Conservation (phyloP, 2,888 invertebrate species). For the Petrolisthes manimaculis region DNA sequence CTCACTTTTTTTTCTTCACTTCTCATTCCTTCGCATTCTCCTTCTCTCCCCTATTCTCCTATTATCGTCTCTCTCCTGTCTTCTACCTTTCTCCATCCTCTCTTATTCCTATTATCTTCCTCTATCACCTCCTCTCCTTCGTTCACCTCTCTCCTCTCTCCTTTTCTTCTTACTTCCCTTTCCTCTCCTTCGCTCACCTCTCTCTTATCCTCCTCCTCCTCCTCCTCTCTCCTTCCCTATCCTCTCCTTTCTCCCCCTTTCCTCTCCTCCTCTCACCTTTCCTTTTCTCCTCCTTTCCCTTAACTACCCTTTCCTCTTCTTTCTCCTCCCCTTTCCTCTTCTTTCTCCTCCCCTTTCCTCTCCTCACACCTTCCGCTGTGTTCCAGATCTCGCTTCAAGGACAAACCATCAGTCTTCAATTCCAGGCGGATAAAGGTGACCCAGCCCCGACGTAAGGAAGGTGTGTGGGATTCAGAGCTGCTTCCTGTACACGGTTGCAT, state of each 20-base stretch:
- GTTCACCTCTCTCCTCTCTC: neutral
- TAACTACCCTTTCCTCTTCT: neutral
- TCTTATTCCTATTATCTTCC: neutral
- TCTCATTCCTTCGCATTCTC: neutral
- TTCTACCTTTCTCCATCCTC: neutral
- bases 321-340: neutral
- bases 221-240: neutral
- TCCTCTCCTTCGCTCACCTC: neutral
- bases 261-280: neutral
- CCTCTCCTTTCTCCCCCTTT: neutral
- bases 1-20: too few species aligned
- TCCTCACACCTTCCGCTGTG: neutral
- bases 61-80: neutral
- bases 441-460: constrained; percentile 7
- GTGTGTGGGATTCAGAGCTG: constrained; percentile 10
- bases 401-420: constrained; percentile 28
- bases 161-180: neutral
- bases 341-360: neutral
- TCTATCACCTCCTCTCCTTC: neutral
- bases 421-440: constrained; percentile 47
- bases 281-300: neutral
- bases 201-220: neutral
- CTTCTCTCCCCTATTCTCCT: neutral
- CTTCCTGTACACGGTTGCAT: neutral
- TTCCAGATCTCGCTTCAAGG: constrained; percentile 35